Evolutionary conservation across 2,797 vertebrate species (phyloP), one percentile per base, ranked within the genome.

Genomic region (Gadopsis bispinosus): DNA sequence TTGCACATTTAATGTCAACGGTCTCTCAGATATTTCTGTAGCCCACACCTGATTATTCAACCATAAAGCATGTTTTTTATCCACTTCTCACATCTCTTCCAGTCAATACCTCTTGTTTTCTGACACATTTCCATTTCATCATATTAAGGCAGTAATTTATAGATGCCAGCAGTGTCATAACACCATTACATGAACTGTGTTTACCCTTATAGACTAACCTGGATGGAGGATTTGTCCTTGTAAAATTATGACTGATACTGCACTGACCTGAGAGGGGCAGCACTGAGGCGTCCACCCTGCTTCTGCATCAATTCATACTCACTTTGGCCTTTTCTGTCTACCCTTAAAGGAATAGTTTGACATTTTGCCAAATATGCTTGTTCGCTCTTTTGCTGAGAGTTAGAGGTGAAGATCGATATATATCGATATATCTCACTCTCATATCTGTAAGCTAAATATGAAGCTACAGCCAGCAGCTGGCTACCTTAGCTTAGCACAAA

Each of bases 1-100:
- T n/a, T 74, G 12, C 20, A 60, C 37, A 61, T 81, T 37, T 53
- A 58, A n/a, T 84, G 43, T 77, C 26, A 69, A 53, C 58, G 75
- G 22, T 51, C 19, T 66, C 3, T 7, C 8, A 1, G 48, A 7
- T 60, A 58, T 64, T 48, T 51, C 17, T 45, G 29, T 19, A 55
- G 56, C 41, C 80, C 33, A 65, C 4, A 70, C 26, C 37, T 43
- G 29, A 31, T 53, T 53, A 74, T 50, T 51, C 20, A 62, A n/a
- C 22, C 3, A 14, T 59, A n/a, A 69, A 54, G 35, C 26, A 14
- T 48, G 51, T 39, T 73, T 77, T 69, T 55, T 31, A 22, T n/a
- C 2, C 31, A 39, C 37, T 31, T 61, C 33, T 64, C 16, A 0
- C 22, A 45, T 58, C 31, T 69, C 35, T 47, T 37, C 22, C 12